Base-by-base conservation (phyloP, 2,797 vertebrate genomes). In the Rhinoraja longicauda region DNA sequence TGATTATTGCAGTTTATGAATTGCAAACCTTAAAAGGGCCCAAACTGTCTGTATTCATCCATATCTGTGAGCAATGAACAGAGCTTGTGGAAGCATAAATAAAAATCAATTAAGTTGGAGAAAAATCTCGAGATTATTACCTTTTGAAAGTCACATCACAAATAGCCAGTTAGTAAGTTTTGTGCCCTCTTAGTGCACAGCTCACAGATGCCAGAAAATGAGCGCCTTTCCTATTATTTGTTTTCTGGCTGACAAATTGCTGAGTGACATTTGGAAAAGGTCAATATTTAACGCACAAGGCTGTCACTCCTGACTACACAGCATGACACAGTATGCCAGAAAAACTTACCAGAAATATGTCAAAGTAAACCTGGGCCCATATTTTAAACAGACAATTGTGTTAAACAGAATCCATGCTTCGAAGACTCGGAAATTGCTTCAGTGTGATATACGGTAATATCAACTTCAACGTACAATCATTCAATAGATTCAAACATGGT, bases 191-290 rank as follows among this genome's bases (percentile, higher is more conserved):
- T 70, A 45, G 24, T 75, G 70, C 72, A 26, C 13, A 92, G 70
- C 36, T 92, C 67, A 29, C 90, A 92, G 45, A 92, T 13, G 72
- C 72, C 10, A 75, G 90, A 92, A 92, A 73, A 57, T 92, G 36
- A 75, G 70, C 53, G 59, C 59, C 39, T 90, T 92, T 57, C 36
- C 70, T 75, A 72, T 92, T 92, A 75, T 92, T 92, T 92, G 90
- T 75, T 92, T 73, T 73, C 72, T 73, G 72, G 24, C 90, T 75
- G 90, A 70, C 70, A 92, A 73, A 92, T 53, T 53, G 90, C 39
- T 53, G 26, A 2, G 70, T 92, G 90, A 92, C 90, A 92, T 92
- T 57, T 92, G 70, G 90, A 75, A 88, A 92, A 92, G 90, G 90
- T 75, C 90, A 75, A 91, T 39, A 26, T 92, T 53, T 92, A 92